Evolutionary conservation across 2,888 invertebrate genomes (phyloP), one percentile per base, ranked within the genome.

Genomic region (Lepidonotus clava): DNA sequence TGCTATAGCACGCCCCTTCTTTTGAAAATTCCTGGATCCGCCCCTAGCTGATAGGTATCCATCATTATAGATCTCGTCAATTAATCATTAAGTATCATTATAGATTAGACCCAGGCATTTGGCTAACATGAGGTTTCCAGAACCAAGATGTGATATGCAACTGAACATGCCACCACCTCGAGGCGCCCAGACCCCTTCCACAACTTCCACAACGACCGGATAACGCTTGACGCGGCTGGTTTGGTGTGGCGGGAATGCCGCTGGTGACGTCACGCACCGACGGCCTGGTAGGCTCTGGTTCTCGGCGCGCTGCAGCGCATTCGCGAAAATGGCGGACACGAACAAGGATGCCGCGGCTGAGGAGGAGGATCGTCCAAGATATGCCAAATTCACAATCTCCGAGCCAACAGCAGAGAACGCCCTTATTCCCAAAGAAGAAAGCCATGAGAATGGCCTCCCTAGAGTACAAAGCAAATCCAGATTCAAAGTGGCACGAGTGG

Each of bases 401-500:
- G 76, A 76, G 40, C 76, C 76, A 21, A 76, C 76, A 6, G 38
- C 76, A 8, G 76, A 76, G 4, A 76, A 76, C 38, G 38, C 76
- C 40, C 76, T 83, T 11, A 83, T 51, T 1, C 83, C 83, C 8
- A 46, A 34, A 41, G 83, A 83, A 5, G 83, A 83, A 21, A 34
- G 51, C 5, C 28, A 83, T 1, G 41, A 41, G 18, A 51, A 83
- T 83, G 83, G 51, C 21, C 0, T 51, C 14, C 83, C 83, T 8
- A 41, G 51, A 32, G 83, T 41, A 41, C 83, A 51, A 28, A 51
- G 83, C 32, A 83, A 83, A 34, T 83, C 83, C 1, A n/a, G 83
- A 41, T 83, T 83, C 28, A 83, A 83, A 41, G 83, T 83, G 18
- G 83, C 83, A 14, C n/a, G 83, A 8, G 83, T 83, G 28, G 83